Conservation (phyloP, 1,140 invertebrate species). For the Oedothorax gibbosus region DNA sequence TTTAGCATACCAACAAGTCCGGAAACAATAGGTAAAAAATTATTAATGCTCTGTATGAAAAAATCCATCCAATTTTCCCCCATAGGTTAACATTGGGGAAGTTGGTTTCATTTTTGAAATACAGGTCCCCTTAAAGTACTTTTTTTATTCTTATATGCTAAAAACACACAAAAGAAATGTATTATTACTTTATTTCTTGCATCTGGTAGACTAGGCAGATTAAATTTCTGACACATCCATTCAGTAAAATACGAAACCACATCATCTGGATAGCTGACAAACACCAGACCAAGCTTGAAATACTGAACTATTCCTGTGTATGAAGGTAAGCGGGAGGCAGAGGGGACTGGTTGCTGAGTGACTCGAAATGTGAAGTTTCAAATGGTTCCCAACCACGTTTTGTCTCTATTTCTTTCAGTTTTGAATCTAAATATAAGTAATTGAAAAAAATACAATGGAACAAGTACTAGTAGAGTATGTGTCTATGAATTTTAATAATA, state of each 20-base stretch:
- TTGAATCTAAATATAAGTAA: conserved; percentile 9
- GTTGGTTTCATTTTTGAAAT: too few relatives aligned
- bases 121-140: too few relatives aligned
- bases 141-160: too few relatives aligned
- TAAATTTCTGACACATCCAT: conserved; percentile 40
- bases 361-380: not conserved
- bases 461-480: not conserved
- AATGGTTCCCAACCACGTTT: conserved; percentile 33
- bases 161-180: not conserved
- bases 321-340: conserved; percentile 14
- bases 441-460: not conserved
- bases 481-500: too few relatives aligned
- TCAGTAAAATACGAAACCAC: not conserved
- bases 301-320: conserved; percentile 7
- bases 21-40: too few relatives aligned
- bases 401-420: conserved; percentile 7
- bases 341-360: not conserved
- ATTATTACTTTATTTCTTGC: not conserved
- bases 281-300: conserved; percentile 28
- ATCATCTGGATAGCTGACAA: not conserved
- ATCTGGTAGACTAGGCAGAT: not conserved
- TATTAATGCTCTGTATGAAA: too few relatives aligned
- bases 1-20: too few relatives aligned
- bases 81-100: too few relatives aligned
- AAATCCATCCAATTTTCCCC: too few relatives aligned